Evolutionary conservation across 2,113 vertebrate genomes (phyloP), one percentile per base, ranked within the genome.

Genomic region (Tamias sibiricus): DNA sequence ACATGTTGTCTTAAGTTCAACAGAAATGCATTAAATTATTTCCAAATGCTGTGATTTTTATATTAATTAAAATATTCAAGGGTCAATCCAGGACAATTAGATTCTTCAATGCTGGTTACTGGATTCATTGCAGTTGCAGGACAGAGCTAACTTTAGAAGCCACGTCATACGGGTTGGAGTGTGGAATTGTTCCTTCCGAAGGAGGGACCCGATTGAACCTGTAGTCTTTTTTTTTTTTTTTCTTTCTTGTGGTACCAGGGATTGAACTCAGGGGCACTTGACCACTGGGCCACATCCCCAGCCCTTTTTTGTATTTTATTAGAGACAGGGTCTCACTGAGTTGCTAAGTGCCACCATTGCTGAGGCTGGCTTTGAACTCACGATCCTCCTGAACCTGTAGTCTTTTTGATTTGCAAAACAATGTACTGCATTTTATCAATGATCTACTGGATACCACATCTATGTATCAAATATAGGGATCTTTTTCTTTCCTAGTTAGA

Each of bases 131-230:
- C 40, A 68, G 69, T 71, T 49, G 16, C 4, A 42, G 44, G 85
- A 44, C 86, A 82, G 35, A 77, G 82, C 89, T 79, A 79, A 93
- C 77, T 96, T 87, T 69, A 93, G 91, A 96, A 96, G 76, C 68
- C 54, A 37, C 10, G 1, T 76, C 85, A 28, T 11, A n/a, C 0
- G 57, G 30, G 12, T 85, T 44, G 69, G 35, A 76, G 37, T 14
- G 0, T 87, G 37, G 47, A 86, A 52, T 13, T 96, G 42, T 83
- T 89, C 26, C 79, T 95, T 93, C 37, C 30, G 47, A 24, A 40
- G 86, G 54, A 24, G 44, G 86, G 54, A 83, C 20, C 14, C 22
- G 49, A 81, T 47, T 96, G 74, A 89, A 96, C 57, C 64, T 83
- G 85, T 13, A 93, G 37, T 35, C 26, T 91, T 49, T 95, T 77